Base-by-base conservation (phyloP, 1,140 invertebrate genomes). In the Sarcophaga bullata region DNA sequence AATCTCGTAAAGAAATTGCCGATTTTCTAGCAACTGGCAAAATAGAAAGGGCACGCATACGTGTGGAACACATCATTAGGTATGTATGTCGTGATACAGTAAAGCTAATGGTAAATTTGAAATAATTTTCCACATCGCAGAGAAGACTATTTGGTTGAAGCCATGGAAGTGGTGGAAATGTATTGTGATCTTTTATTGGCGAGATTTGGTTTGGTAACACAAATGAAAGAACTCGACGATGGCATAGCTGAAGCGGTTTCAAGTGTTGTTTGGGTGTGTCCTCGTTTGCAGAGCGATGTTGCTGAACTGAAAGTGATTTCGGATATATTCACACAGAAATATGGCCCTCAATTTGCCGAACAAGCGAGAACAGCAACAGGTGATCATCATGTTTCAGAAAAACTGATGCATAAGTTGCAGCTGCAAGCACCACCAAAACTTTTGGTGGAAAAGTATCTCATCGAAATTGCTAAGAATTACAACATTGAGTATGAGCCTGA, bases 121-220 rank as follows among this genome's bases (percentile, higher is more conserved):
- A 37, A 37, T 37, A 37, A 37, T 73, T 0, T 2, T 17, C 25
- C 52, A 52, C 72, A 47, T 9, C 19, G 9, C 46, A 94, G 98
- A 46, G 98, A 99, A 92, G 98, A 99, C 91, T 99, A 99, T 90
- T 93, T 99, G 91, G 98, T 99, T 0, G 99, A 99, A 92, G 98
- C 98, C 0, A 98, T 99, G 95, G 99, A 99, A 93, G 93, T 99
- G 73, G 93, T 99, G 4, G 99, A 99, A 92, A 99, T 99, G 97
- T 99, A 98, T 90, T 99, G 98, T 92, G 99, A 99, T 92, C 91
- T 99, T 25, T 90, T 99, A n/a, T 91, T 99, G 17, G 98, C 98
- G 4, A 93, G 98, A 89, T 99, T 99, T 92, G 99, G 98, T 15
- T 92, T 99, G 1, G 95, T 99, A 78, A 96, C 98, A 85, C 98